These are phyloP conservation scores for Nixonia krombeini DNA, from an alignment of 1,140 invertebrate species.

Conservation along the genomic window DNA sequence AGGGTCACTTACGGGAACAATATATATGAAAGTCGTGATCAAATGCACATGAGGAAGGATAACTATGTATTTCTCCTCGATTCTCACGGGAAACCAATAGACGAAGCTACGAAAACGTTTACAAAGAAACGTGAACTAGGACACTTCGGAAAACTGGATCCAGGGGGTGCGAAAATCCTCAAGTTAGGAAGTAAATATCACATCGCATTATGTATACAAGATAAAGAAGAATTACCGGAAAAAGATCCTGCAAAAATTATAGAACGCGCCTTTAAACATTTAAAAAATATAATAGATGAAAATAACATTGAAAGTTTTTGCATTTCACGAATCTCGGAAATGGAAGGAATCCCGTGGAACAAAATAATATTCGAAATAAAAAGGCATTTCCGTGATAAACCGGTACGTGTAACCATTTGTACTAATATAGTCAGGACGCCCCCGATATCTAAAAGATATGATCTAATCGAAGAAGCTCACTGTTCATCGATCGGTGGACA, in stretches of 20 bases:
- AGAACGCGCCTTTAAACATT: neutral
- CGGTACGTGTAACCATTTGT: conserved; percentile 1
- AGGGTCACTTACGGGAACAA: neutral
- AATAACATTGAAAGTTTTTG: neutral
- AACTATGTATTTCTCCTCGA: conserved; percentile 8
- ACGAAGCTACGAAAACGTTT: neutral
- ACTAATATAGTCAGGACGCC: neutral
- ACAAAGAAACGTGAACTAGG: conserved; percentile 3
- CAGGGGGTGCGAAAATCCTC: neutral
- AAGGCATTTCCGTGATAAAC: neutral
- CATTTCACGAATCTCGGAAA: neutral
- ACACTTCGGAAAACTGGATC: conserved; percentile 2
- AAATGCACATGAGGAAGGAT: conserved; percentile 10
- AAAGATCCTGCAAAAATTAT: neutral
- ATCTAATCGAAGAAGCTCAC: conserved; percentile 20
- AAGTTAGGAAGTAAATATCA: conserved; percentile 10
- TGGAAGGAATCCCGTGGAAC: neutral
- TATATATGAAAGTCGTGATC: conserved; percentile 4
- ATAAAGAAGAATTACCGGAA: neutral
- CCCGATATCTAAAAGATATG: neutral
- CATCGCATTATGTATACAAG: conserved; percentile 2
- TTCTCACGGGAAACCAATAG: conserved; percentile 7
- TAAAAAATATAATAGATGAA: neutral
- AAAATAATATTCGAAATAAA: neutral
- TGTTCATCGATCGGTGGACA: conserved; percentile 22